Evolutionary conservation across 30 jellyfish, hydroid and myxozoan species (phyloP), one percentile per base, ranked within the genome.

Genomic region (Rhopilema esculentum): DNA sequence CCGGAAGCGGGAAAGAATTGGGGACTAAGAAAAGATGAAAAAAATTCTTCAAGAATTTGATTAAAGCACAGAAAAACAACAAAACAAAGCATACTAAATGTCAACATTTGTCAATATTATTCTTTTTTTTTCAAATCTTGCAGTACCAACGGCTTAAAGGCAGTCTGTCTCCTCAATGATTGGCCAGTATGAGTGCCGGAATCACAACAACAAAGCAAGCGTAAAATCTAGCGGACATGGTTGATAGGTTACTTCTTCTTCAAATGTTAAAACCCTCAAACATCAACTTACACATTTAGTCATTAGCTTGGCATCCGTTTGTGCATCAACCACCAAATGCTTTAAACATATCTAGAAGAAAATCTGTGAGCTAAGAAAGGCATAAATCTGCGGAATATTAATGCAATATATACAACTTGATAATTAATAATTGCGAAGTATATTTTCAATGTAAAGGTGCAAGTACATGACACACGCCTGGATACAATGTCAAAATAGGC

Each of bases 1-100:
- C 49, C 66, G 91, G 22, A 82, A 71, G 2, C 91, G 91, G 53
- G 69, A 63, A 40, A 82, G 84, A 25, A 69, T 83, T 0, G 91
- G 84, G 40, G 78, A 33, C 91, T 82, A 53, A 0, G 23, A 51
- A 22, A 8, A 19, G 19, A 21, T 6, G 25, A 22, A 30, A 79
- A 4, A 61, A 0, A 64, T 29, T 8, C 40, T 40, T 40, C 12
- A 40, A 40, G 12, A 40, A 40, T 2, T 40, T 2, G 12, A 12
- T 2, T 12, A 40, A 12, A 6, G 12, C 57, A 6, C 9, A 40
- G 6, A 12, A 40, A 40, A 40, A 40, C 57, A 40, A 6, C 57
- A 40, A 6, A 2, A 12, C 57, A 2, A 40, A 2, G 57, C 12
- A 40, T 12, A 2, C 12, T 2, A 40, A 12, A 40, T 12, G 57